These are phyloP conservation scores for Eulithis testata DNA, from an alignment of 2,888 invertebrate genomes.

Conservation along the genomic window DNA sequence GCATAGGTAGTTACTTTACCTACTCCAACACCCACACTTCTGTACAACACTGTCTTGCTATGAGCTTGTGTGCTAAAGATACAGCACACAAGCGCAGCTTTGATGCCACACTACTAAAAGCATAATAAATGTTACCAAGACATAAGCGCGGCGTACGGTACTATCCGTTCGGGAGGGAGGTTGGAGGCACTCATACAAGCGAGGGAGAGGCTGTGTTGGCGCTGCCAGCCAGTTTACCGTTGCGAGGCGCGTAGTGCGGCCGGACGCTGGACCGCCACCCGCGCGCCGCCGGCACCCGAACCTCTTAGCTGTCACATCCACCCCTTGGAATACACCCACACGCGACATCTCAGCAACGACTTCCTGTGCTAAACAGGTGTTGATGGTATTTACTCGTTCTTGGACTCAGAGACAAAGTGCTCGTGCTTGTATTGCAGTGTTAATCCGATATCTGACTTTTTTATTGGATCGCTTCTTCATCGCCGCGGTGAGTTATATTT, in stretches of 20 bases:
- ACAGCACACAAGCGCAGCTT: conserved; percentile 64
- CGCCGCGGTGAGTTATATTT: conserved; percentile 65
- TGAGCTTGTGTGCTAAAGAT: conserved; percentile 55
- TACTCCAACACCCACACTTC: conserved; percentile 77
- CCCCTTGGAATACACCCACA: conserved; percentile 53
- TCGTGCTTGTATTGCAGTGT: conserved; percentile 81
- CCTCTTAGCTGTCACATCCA: conserved; percentile 55
- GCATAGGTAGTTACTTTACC: conserved; percentile 80
- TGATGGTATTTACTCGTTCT: conserved; percentile 63
- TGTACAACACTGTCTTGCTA: conserved; percentile 51
- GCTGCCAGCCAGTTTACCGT: conserved; percentile 83
- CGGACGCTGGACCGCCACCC: conserved; percentile 78
- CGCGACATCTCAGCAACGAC: conserved; percentile 47
- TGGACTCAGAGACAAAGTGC: conserved; percentile 74
- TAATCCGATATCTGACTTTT: conserved; percentile 76
- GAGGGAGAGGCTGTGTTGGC: conserved; percentile 80
- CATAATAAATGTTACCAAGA: conserved; percentile 82
- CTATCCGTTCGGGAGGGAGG: conserved; percentile 83
- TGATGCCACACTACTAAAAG: conserved; percentile 73
- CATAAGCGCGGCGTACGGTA: conserved; percentile 81
- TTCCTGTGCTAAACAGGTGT: conserved; percentile 62
- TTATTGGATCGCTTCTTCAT: conserved; percentile 77
- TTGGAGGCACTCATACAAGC: conserved; percentile 81
- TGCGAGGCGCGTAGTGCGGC: conserved; percentile 84
- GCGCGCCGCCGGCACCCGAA: conserved; percentile 77